Base-by-base conservation (phyloP, 2,888 invertebrate genomes). In the Parnassius mnemosyne region DNA sequence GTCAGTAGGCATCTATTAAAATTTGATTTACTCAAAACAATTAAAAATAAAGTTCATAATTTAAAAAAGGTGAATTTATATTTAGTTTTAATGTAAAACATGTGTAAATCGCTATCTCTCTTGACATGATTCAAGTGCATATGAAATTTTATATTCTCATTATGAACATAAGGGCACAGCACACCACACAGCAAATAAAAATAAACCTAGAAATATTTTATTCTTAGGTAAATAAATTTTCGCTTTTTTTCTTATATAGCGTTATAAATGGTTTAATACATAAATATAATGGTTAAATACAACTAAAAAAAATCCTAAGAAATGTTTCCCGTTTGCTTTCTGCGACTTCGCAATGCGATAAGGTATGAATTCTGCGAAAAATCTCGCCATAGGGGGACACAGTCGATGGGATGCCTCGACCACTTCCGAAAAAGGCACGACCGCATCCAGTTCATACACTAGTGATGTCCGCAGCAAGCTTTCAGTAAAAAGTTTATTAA, bases 361-460 rank as follows among this genome's bases (percentile, higher is more conserved):
- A 53, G 65, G 61, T 65, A 66, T 66, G 65, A 64, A 61, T 81
- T 80, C 78, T 72, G 64, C 74, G 79, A 78, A 82, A 76, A 74
- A 73, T 66, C 63, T 13, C 25, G 43, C 20, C 13, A 20, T n/a
- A 25, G 20, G 51, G 46, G 49, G 59, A 52, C 59, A 53, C 49
- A 60, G 53, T 25, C 53, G 61, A 57, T 53, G 54, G 50, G 61
- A 57, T 59, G 70, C 66, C 69, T 57, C 67, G 71, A 70, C 72
- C 66, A 66, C 71, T 74, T 76, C 81, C 81, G 62, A 76, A 83
- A 81, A 83, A 79, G 81, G 81, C 71, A 71, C 62, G 74, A 71
- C 72, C 66, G 66, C 66, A 66, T 69, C 72, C 64, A 69, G 70
- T 66, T 43, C 53, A 46, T 25, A 50, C 5, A 34, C 34, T 59